Percentiles rank a stretch among this genome's conserved stretches.
These are phyloP conservation scores for Celastrina argiolus DNA, from an alignment of 2,888 invertebrate genomes.

Conservation along the genomic window DNA sequence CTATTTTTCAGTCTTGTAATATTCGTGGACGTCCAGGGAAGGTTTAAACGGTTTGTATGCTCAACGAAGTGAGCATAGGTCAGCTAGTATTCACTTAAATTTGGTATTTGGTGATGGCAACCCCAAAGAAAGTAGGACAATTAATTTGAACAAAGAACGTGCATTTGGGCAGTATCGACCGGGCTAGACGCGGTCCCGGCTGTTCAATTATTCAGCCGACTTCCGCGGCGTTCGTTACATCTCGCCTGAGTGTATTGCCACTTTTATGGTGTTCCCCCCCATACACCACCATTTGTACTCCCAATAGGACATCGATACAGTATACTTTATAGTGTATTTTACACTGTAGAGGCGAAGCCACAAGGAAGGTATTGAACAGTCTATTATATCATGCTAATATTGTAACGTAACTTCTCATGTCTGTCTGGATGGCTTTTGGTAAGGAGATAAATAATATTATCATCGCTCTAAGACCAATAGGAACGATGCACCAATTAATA, in stretches of 20 bases:
- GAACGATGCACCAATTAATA: no score
- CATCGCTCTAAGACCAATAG: no score
- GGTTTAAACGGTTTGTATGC: no score
- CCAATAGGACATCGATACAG: neutral
- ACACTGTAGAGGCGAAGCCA: no score
- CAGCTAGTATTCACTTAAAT: neutral
- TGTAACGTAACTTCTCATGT: no score
- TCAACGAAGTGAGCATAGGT: no score
- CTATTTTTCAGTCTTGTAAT: no score
- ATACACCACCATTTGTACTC: conserved; percentile 21
- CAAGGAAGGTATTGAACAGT: no score
- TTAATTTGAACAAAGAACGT: conserved; percentile 22
- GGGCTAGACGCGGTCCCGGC: conserved; percentile 51
- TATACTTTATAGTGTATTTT: neutral
- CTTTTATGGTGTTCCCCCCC: conserved; percentile 45
- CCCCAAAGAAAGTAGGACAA: neutral
- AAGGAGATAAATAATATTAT: no score
- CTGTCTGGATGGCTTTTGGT: no score
- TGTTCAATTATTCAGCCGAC: conserved; percentile 67
- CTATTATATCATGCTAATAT: no score
- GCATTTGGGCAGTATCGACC: conserved; percentile 50
- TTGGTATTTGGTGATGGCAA: neutral
- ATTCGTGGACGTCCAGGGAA: no score
- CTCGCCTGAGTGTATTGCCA: conserved; percentile 48
- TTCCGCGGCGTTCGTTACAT: conserved; percentile 41